Evolutionary conservation across 2,797 vertebrate species (phyloP).

Genomic region (Neosilurus hyrtlii): DNA sequence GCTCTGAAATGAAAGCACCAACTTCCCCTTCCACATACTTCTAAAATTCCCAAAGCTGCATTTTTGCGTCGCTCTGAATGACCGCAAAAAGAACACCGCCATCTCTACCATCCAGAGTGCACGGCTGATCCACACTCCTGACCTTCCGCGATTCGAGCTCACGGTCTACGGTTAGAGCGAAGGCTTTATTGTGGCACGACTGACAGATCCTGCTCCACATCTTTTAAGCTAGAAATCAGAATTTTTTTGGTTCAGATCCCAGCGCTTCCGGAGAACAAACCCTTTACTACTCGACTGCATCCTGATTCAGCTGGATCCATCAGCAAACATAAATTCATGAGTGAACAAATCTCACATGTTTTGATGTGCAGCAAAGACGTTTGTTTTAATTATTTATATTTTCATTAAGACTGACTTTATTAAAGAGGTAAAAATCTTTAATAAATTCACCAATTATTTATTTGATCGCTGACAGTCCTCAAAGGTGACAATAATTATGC

Average conservation of each 20-base stretch:
- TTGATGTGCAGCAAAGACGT: not conserved
- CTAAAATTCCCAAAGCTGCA: not conserved
- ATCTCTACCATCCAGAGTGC: too few species aligned
- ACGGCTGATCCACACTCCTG: too few species aligned
- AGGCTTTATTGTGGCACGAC: too few species aligned
- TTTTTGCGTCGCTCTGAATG: not conserved
- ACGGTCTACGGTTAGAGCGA: too few species aligned
- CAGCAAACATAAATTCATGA: too few species aligned
- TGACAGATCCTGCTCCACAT: too few species aligned
- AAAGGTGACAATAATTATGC: not conserved
- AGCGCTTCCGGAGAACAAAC: not conserved
- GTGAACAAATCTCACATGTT: too few species aligned
- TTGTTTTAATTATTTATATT: too few species aligned
- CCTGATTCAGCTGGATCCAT: not conserved
- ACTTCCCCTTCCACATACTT: not conserved
- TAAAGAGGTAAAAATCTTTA: not conserved
- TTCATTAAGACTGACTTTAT: not conserved
- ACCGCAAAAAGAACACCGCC: too few species aligned
- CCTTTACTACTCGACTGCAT: not conserved
- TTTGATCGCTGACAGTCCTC: not conserved
- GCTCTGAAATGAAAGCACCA: not conserved
- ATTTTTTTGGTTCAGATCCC: not conserved
- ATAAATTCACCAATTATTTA: too few species aligned
- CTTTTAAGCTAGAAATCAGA: too few species aligned
- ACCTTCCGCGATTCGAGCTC: too few species aligned